Percentiles rank a stretch among this genome's conserved stretches.
These are phyloP conservation scores for Teleiodes luculella DNA, from an alignment of 2,888 invertebrate genomes.

Conservation along the genomic window DNA sequence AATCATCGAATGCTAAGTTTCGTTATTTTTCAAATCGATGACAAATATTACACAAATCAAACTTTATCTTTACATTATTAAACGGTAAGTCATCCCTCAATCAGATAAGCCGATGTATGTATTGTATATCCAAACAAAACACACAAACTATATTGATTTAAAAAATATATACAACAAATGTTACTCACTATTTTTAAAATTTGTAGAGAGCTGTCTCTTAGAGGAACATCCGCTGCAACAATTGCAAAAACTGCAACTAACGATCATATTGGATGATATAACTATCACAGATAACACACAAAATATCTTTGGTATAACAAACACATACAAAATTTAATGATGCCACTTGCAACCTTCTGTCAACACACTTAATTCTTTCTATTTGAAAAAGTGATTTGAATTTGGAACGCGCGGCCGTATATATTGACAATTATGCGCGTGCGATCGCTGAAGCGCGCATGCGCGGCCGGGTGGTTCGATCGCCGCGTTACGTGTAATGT, in stretches of 20 bases:
- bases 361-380: constrained; percentile 36
- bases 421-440: constrained; percentile 30
- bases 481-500: constrained; percentile 69
- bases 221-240: constrained; percentile 54
- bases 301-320: constrained; percentile 34
- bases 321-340: constrained; percentile 26
- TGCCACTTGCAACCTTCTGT: constrained; percentile 50
- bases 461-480: constrained; percentile 57
- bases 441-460: constrained; percentile 40
- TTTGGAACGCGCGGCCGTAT: background rate
- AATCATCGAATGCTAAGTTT: background rate
- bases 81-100: too few relatives aligned
- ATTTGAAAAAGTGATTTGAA: background rate
- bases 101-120: too few relatives aligned
- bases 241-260: constrained; percentile 46
- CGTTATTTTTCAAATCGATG: too few relatives aligned
- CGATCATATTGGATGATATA: constrained; percentile 47
- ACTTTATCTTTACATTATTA: too few relatives aligned
- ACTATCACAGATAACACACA: constrained; percentile 56
- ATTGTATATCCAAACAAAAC: too few relatives aligned
- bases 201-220: constrained; percentile 37
- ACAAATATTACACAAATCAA: too few relatives aligned
- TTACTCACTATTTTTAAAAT: constrained; percentile 50
- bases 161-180: too few relatives aligned
- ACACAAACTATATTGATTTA: too few relatives aligned